phyloP scores from a whole-genome alignment of 2,797 vertebrate genomes.

The Hippocampus kuda region DNA sequence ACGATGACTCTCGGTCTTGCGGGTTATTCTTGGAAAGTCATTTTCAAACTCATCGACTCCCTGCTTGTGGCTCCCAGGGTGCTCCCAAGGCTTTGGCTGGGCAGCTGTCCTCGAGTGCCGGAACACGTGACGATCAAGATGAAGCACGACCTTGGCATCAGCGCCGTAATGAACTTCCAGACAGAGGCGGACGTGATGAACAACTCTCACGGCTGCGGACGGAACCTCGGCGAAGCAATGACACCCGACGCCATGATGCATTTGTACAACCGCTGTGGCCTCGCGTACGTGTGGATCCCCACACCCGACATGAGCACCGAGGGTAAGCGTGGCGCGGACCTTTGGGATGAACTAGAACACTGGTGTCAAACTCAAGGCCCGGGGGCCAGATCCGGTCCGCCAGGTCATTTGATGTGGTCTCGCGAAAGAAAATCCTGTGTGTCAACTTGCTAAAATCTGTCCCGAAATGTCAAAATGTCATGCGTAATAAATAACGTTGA shows the following conservation, averaged over 20 bases:
- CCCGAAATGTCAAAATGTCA: too few species aligned
- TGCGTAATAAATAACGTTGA: too few species aligned
- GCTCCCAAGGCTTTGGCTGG: conserved; percentile 85
- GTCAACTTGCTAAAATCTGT: too few species aligned
- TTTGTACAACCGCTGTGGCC: conserved; percentile 80
- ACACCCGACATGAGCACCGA: conserved; percentile 97
- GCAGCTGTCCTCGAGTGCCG: conserved; percentile 87
- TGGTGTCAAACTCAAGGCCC: too few species aligned
- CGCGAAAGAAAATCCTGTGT: too few species aligned
- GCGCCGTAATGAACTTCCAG: conserved; percentile 96
- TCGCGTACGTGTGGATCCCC: conserved; percentile 91
- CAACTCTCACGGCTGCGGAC: conserved; percentile 85
- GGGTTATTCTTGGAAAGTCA: not conserved
- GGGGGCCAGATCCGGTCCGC: too few species aligned
- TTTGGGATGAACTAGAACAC: too few species aligned
- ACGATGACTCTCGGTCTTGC: not conserved
- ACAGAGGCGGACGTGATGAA: conserved; percentile 85
- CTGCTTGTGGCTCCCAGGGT: conserved; percentile 62
- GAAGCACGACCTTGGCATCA: conserved; percentile 85
- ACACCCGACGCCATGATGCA: conserved; percentile 79
- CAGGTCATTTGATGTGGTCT: too few species aligned
- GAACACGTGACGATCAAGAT: conserved; percentile 89
- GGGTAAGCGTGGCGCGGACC: conserved; percentile 63
- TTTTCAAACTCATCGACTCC: not conserved
- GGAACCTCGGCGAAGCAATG: conserved; percentile 73